Percentiles rank a stretch among this genome's conserved stretches.
Evolutionary conservation across 92 coral and sea anemone genomes (phyloP).

Genomic region (Paragorgia papillata): DNA sequence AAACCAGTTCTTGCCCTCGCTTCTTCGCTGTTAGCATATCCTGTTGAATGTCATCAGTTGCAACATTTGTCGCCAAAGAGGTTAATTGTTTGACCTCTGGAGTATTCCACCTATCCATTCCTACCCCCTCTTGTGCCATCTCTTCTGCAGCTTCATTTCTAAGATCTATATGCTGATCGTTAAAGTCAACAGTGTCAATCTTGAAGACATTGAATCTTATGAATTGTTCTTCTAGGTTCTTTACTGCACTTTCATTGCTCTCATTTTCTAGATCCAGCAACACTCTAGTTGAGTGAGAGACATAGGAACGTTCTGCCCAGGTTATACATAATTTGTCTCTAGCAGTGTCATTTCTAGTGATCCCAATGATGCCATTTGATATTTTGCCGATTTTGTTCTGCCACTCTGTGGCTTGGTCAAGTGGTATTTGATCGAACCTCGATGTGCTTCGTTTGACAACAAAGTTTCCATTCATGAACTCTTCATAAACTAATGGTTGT

Average conservation of each 20-base stretch:
- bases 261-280: conserved; percentile 22
- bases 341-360: conserved; percentile 41
- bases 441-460: conserved; percentile 10
- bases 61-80: conserved; percentile 22
- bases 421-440: conserved; percentile 24
- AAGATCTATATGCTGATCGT: neutral
- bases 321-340: conserved; percentile 40
- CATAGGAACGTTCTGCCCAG: conserved; percentile 40
- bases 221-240: neutral
- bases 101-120: neutral
- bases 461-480: conserved; percentile 42
- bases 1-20: neutral
- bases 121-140: neutral
- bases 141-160: neutral
- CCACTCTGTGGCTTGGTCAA: conserved; percentile 44
- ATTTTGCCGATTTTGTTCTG: conserved; percentile 34
- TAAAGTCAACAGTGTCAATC: neutral
- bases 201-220: conserved; percentile 27
- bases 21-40: conserved; percentile 19
- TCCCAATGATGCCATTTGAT: conserved; percentile 43
- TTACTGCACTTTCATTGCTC: neutral
- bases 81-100: conserved; percentile 9
- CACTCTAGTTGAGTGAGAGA: conserved; percentile 35
- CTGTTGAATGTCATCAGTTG: conserved; percentile 23
- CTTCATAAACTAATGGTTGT: conserved; percentile 22